Evolutionary conservation across 2,888 invertebrate species (phyloP).

Genomic region (Zootermopsis nevadensis): DNA sequence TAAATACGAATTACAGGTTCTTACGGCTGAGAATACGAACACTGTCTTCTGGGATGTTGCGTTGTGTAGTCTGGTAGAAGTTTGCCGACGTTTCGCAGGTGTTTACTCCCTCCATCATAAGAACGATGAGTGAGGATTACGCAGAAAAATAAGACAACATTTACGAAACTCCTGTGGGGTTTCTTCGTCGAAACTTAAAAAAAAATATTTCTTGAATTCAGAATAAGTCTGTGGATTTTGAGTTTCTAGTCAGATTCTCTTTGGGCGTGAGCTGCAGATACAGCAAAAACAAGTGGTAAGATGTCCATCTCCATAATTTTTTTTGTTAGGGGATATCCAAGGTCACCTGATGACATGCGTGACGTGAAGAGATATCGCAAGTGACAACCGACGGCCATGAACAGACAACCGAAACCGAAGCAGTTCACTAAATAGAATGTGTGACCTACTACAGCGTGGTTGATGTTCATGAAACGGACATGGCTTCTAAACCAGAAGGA

Average conservation of each 20-base stretch:
- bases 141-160: too few species aligned
- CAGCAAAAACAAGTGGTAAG: background rate
- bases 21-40: too few species aligned
- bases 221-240: background rate
- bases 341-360: background rate
- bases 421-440: background rate
- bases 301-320: background rate
- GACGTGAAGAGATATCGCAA: conserved; percentile 2
- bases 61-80: too few species aligned
- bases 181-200: too few species aligned
- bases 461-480: background rate
- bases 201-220: too few species aligned
- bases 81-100: too few species aligned
- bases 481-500: background rate
- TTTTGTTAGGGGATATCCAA: background rate
- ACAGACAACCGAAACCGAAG: background rate
- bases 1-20: too few species aligned
- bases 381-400: conserved; percentile 1
- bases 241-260: background rate
- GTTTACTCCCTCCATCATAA: too few species aligned
- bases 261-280: background rate
- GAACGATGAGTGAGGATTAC: too few species aligned
- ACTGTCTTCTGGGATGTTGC: too few species aligned
- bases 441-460: background rate
- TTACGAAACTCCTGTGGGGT: too few species aligned